phyloP scores from a whole-genome alignment of 2,113 vertebrate genomes.

The Boleophthalmus pectinirostris region DNA sequence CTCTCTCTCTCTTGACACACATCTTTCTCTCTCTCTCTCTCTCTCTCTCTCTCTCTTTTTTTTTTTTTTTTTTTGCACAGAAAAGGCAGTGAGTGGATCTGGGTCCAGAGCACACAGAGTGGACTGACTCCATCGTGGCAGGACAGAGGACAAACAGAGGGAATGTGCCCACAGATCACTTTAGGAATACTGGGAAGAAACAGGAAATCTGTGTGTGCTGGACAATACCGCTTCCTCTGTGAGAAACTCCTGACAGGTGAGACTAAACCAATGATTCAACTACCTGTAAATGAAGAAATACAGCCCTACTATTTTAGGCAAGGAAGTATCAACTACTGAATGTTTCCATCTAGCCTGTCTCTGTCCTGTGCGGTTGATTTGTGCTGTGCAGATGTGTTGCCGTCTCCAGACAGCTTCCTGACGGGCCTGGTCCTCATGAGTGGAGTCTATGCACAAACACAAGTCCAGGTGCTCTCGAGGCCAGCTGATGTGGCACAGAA shows the following conservation, averaged over 20 bases:
- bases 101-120: slow-evolving; percentile 42
- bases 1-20: no score
- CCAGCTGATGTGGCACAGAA: slow-evolving; percentile 50
- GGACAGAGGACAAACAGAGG: neutral
- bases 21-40: no score
- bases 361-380: neutral
- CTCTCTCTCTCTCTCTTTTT: no score
- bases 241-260: slow-evolving; percentile 63
- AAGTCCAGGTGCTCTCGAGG: slow-evolving; percentile 35
- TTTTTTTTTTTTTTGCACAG: slow-evolving; percentile 31
- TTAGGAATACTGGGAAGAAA: slow-evolving; percentile 50
- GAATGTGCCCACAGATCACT: slow-evolving; percentile 66
- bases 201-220: slow-evolving; percentile 57
- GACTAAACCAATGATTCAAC: neutral
- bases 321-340: no score
- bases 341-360: neutral
- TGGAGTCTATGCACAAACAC: slow-evolving; percentile 43
- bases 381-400: slow-evolving; percentile 61
- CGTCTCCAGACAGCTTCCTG: slow-evolving; percentile 64
- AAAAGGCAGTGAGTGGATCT: slow-evolving; percentile 62
- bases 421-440: slow-evolving; percentile 73
- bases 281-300: no score
- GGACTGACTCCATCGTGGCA: slow-evolving; percentile 23
- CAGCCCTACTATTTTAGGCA: no score
- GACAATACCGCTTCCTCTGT: slow-evolving; percentile 64